Percentiles rank a stretch among this genome's conserved stretches.
phyloP scores from a whole-genome alignment of 1,140 invertebrate species.

The Chlorops oryzae region DNA sequence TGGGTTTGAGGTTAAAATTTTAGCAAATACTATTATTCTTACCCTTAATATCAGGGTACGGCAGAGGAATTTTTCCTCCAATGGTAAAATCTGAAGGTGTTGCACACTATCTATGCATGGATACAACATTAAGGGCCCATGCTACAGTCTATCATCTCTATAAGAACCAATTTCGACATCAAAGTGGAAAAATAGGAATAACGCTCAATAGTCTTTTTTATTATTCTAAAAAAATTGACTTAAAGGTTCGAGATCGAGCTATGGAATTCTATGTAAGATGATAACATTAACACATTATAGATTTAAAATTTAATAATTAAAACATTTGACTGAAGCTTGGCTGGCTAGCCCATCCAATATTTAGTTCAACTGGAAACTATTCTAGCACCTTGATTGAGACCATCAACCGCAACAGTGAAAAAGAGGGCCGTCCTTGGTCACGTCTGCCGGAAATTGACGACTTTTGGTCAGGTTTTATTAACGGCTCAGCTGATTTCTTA shows the following conservation, averaged over 20 bases:
- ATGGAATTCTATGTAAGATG: conserved; percentile 51
- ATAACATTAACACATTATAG: not conserved
- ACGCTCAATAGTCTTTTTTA: conserved; percentile 51
- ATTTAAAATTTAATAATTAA: not conserved
- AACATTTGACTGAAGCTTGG: conserved; percentile 51
- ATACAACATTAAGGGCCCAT: conserved; percentile 53
- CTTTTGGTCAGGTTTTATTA: conserved; percentile 48
- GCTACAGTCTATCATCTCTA: conserved; percentile 51
- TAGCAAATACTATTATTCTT: no score
- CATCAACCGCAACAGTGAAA: conserved; percentile 52
- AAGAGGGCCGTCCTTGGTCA: conserved; percentile 51
- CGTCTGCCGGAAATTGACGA: conserved; percentile 51
- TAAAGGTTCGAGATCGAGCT: conserved; percentile 48
- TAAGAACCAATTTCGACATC: conserved; percentile 30
- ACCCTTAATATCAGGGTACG: conserved; percentile 45
- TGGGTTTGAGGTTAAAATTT: no score
- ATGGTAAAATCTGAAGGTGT: conserved; percentile 45
- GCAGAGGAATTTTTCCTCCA: conserved; percentile 35
- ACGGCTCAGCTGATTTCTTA: conserved; percentile 53
- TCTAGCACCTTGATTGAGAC: conserved; percentile 54
- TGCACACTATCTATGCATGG: conserved; percentile 51
- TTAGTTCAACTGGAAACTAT: conserved; percentile 56
- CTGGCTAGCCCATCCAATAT: conserved; percentile 60
- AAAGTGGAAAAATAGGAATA: conserved; percentile 51
- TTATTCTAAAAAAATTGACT: conserved; percentile 44